These are phyloP conservation scores for Chrysolina americana DNA, from an alignment of 2,888 invertebrate species.

Conservation along the genomic window DNA sequence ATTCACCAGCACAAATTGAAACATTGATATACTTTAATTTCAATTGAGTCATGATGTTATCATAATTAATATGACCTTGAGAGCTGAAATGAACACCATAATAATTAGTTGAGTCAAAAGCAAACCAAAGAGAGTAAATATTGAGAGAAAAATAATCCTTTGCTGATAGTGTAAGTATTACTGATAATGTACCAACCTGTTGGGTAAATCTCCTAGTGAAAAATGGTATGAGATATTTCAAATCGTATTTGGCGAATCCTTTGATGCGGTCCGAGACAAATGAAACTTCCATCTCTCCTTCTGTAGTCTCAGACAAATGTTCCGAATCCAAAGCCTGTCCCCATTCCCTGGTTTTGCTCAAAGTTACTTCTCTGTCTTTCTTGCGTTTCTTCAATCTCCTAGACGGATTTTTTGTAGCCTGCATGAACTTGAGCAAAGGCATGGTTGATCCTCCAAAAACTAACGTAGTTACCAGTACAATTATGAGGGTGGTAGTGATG, in stretches of 20 bases:
- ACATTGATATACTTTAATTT: no score
- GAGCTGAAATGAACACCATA: no score
- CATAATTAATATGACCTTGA: no score
- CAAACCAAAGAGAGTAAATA: background rate
- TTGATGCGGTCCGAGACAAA: slow-evolving; percentile 85
- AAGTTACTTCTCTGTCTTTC: slow-evolving; percentile 84
- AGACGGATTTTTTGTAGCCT: slow-evolving; percentile 76
- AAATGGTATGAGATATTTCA: slow-evolving; percentile 95
- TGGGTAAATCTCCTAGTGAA: slow-evolving; percentile 96
- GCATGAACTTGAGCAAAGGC: slow-evolving; percentile 94
- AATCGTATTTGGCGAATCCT: slow-evolving; percentile 93
- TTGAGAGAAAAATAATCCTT: background rate
- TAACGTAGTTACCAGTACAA: slow-evolving; percentile 95
- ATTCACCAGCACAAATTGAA: no score
- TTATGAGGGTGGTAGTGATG: slow-evolving; percentile 97
- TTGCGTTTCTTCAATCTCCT: slow-evolving; percentile 73
- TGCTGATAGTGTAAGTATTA: background rate
- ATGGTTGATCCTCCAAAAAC: slow-evolving; percentile 97
- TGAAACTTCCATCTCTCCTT: slow-evolving; percentile 92
- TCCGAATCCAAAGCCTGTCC: slow-evolving; percentile 95
- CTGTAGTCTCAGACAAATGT: slow-evolving; percentile 92
- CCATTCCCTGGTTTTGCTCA: slow-evolving; percentile 99
- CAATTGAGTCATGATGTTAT: no score
- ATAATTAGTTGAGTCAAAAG: no score
- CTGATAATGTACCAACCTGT: slow-evolving; percentile 73